phyloP scores from a whole-genome alignment of 2,797 vertebrate species.

The Amniataba percoides region DNA sequence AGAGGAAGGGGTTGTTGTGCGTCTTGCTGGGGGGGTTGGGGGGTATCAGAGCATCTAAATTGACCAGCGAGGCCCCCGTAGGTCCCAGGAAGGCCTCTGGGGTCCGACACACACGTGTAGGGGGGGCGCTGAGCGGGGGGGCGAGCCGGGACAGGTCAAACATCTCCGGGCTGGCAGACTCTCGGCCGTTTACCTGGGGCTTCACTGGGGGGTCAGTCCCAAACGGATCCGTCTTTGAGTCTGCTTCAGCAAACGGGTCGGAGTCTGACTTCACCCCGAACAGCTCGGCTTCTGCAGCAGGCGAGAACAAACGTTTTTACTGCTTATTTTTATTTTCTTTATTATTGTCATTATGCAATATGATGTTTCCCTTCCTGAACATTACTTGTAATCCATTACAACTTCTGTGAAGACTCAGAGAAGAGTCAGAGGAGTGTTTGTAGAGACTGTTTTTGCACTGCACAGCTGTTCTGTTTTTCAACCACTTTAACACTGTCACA shows the following conservation, averaged over 20 bases:
- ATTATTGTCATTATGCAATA: too few relatives aligned
- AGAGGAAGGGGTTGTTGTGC: slow-evolving; percentile 93
- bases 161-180: slow-evolving; percentile 85
- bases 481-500: neutral
- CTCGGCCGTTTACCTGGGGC: slow-evolving; percentile 86
- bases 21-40: slow-evolving; percentile 82
- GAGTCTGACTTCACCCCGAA: slow-evolving; percentile 58
- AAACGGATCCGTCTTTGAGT: slow-evolving; percentile 86
- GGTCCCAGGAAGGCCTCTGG: slow-evolving; percentile 94
- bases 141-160: slow-evolving; percentile 87
- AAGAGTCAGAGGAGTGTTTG: neutral
- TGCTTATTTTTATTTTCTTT: too few relatives aligned
- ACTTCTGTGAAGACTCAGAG: neutral
- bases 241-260: slow-evolving; percentile 60
- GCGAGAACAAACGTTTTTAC: neutral
- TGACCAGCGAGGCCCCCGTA: slow-evolving; percentile 93
- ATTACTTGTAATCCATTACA: neutral
- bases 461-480: neutral
- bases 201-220: slow-evolving; percentile 70
- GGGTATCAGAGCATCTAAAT: slow-evolving; percentile 91
- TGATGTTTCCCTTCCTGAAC: neutral
- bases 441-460: neutral
- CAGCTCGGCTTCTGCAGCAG: slow-evolving; percentile 66
- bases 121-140: slow-evolving; percentile 80
- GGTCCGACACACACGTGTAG: slow-evolving; percentile 86